Evolutionary conservation across 1,140 invertebrate genomes (phyloP), one percentile per base, ranked within the genome.

Genomic region (Onthophagus taurus): DNA sequence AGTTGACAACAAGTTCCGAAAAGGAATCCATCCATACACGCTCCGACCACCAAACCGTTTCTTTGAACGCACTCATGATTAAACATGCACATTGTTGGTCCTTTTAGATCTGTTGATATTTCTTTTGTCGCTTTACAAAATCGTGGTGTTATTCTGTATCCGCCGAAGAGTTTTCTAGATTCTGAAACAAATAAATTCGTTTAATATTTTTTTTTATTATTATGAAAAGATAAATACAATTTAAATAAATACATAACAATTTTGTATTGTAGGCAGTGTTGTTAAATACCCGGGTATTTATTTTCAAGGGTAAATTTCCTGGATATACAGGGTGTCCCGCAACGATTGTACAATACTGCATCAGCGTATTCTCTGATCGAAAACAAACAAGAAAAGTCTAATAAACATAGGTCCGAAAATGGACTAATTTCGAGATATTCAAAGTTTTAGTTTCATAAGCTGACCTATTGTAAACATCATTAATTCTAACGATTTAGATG

Each of bases 81-180:
- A 67, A 93, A 94, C 86, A 93, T 92, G 65, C 90, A 94, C 54
- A 89, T 80, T n/a, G 75, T 76, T n/a, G 79, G 80, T 0, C 78
- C 85, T 54, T 39, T 64, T 55, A 51, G 57, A 68, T 44, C 59
- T 58, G 49, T 55, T 58, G 42, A 57, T 48, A 47, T 57, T 68
- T 42, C 71, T 70, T 36, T 69, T 64, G 57, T 77, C 66, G 53
- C 68, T 67, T 64, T 76, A 59, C 85, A 89, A 42, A 77, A 72
- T 52, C 80, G 77, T 3, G 85, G 85, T 31, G 83, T 82, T 71
- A 89, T 89, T 59, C 81, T 71, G 59, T 89, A 89, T 12, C 85
- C 85, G 12, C 85, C 85, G 62, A 89, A 89, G n/a, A 85, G 59
- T 63, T 83, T 85, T 63, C 79, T 74, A 35, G 77, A 75, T 67